Base-by-base conservation (phyloP, 92 coral and sea anemone species). In the Paragorgia papillata region DNA sequence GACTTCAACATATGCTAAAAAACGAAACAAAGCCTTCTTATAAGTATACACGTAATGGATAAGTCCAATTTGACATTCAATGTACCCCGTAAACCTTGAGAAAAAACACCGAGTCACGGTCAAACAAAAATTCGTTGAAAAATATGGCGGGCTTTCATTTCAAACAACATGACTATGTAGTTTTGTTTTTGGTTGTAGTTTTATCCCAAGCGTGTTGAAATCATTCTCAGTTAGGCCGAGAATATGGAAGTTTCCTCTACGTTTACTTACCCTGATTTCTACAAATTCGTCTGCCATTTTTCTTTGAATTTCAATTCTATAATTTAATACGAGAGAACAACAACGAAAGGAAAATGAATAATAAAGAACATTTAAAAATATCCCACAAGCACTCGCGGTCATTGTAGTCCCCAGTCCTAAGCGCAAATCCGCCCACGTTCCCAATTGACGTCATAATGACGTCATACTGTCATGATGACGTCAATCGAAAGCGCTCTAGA, bases 1-100 rank as follows among this genome's bases (percentile, higher is more conserved):
- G 95, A 85, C 94, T 91, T 89, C 80, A 94, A 73, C 98, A 94
- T 94, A 63, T 94, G 98, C 98, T 94, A 75, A 14, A 79, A 87
- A 27, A n/a, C 31, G 58, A 3, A 15, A 22, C 30, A 56, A 6
- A 37, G 53, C 53, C 15, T 46, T n/a, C n/a, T 7, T 2, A 46
- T 46, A n/a, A 46, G 53, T 46, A 46, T 46, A 46, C 12, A 46
- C n/a, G 53, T 46, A 2, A 6, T 9, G n/a, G 53, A 15, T 6
- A 46, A 46, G n/a, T 46, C 53, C 53, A 46, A 2, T 9, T 46
- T 46, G 53, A 46, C 15, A 6, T 15, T 46, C n/a, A n/a, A n/a
- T n/a, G n/a, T n/a, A n/a, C 53, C 2, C 53, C n/a, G 9, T 7
- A 15, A 46, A 15, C 2, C 43, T 37, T 10, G n/a, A 46, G 53